phyloP scores from a whole-genome alignment of 1,140 invertebrate genomes.

The Anastrepha obliqua region DNA sequence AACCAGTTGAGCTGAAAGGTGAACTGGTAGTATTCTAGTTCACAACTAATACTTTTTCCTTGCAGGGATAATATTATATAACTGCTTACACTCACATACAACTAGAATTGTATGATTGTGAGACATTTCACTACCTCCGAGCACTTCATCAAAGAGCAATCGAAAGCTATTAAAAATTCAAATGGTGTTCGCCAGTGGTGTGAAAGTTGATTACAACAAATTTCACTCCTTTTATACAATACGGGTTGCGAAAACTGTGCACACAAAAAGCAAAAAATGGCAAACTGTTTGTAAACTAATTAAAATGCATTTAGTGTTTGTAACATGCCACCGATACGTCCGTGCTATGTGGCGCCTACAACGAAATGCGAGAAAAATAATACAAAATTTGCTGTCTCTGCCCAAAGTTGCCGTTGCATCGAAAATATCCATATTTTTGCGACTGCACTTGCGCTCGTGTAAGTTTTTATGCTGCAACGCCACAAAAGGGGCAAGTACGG shows the following conservation, averaged over 20 bases:
- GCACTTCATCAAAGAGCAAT: conserved; percentile 28
- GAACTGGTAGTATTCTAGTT: too few relatives aligned
- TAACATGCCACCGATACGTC: neutral
- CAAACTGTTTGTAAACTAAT: conserved; percentile 54
- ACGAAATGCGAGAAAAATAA: conserved; percentile 21
- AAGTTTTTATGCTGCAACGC: neutral
- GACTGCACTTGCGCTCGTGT: neutral
- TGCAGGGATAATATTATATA: too few relatives aligned
- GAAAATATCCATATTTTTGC: conserved; percentile 38
- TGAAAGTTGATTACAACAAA: conserved; percentile 26
- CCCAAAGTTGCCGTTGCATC: conserved; percentile 29
- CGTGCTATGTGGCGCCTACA: neutral
- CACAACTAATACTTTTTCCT: too few relatives aligned
- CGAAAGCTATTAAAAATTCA: conserved; percentile 27
- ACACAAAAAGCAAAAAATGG: neutral
- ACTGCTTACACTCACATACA: neutral
- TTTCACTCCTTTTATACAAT: neutral
- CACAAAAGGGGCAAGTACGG: neutral
- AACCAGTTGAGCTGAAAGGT: too few relatives aligned
- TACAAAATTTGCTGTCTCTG: conserved; percentile 19
- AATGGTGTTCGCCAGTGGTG: conserved; percentile 4
- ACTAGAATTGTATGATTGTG: neutral
- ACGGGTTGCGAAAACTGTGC: neutral
- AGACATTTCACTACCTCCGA: neutral
- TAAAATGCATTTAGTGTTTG: conserved; percentile 57